These are phyloP conservation scores for Cyphomyrus discorhynchus DNA, from an alignment of 2,113 vertebrate genomes.

Conservation along the genomic window DNA sequence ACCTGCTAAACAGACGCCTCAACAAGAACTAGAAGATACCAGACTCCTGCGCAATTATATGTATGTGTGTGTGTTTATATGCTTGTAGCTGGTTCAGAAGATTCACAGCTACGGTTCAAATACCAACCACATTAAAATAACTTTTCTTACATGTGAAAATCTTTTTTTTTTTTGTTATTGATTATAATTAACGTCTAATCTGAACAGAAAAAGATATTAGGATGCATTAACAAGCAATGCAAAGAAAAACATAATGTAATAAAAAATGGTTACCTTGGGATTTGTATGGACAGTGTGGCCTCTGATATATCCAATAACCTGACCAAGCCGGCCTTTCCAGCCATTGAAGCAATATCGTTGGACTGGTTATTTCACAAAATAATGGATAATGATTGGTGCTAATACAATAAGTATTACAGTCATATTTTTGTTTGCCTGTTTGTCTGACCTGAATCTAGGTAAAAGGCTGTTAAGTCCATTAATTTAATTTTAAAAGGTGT, in stretches of 20 bases:
- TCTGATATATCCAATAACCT: neutral
- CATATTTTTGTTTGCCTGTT: neutral
- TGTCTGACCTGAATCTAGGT: neutral
- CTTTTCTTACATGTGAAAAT: neutral
- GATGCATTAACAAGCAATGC: neutral
- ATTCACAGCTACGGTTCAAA: neutral
- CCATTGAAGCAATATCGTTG: neutral
- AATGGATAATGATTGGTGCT: neutral
- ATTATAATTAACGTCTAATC: neutral
- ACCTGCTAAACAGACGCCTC: neutral
- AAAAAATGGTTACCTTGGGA: neutral
- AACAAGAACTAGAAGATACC: neutral
- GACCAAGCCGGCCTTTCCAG: neutral
- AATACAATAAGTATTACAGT: neutral
- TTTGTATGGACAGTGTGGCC: neutral
- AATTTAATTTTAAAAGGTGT: neutral
- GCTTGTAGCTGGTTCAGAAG: neutral
- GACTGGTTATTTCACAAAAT: neutral
- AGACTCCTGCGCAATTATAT: neutral
- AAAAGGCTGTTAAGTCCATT: neutral
- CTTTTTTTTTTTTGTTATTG: neutral
- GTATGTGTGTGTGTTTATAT: neutral
- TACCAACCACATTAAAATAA: neutral
- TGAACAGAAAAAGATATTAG: neutral
- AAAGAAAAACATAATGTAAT: neutral